Base-by-base conservation (phyloP, 2,113 vertebrate genomes). In the Leucosticte australis region DNA sequence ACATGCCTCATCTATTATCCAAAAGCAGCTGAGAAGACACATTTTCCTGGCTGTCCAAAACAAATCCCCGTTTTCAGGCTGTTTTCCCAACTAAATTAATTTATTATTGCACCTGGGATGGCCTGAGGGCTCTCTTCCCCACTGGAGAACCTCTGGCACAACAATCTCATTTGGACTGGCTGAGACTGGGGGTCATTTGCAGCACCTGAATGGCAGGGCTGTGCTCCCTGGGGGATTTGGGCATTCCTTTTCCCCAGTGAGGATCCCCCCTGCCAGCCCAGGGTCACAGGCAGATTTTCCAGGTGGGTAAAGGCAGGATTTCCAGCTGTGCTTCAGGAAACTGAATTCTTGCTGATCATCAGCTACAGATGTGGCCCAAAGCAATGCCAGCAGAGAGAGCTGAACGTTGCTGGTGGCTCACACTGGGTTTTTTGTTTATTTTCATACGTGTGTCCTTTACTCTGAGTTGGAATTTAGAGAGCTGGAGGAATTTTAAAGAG, bases 81-180 rank as follows among this genome's bases (percentile, higher is more conserved):
- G 44, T 49, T 95, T 87, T 50, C 52, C 83, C 79, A 83, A 90
- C 78, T 56, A 87, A 92, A 87, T 90, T 71, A 37, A 71, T 81
- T 67, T 47, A 21, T 93, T 86, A 47, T 33, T 94, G 85, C 71
- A 81, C 93, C 68, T 80, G 60, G 53, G 83, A 4, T 41, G 85
- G 85, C 83, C 88, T 69, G 31, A 71, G 86, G 88, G 73, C n/a
- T 31, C 16, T 60, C n/a, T 41, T 56, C 49, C 65, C 31, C 76
- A n/a, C 41, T 64, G 85, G 35, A 90, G 86, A 74, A 63, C n/a
- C 57, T 53, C 64, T 95, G 91, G 60, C 83, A 74, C 60, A 52
- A 53, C 70, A 24, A 73, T 74, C n/a, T 26, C 7, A 76, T 85
- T 79, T 63, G 70, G 69, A 28, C 28, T 50, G 20, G 0, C 31